Evolutionary conservation across 2,113 vertebrate genomes (phyloP).

Genomic region (Orycteropus afer): DNA sequence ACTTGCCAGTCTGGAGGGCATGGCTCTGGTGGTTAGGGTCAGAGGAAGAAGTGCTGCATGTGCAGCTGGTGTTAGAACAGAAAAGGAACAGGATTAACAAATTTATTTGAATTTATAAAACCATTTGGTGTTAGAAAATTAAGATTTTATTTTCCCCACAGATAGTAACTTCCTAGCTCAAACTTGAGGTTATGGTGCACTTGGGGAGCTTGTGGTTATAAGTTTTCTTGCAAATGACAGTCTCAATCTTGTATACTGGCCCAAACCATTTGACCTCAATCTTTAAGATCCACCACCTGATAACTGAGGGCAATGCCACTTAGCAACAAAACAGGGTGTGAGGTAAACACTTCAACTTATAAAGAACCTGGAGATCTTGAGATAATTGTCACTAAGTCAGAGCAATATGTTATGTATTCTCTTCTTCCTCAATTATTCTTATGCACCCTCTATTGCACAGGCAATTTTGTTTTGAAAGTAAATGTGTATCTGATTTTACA

Average conservation of each 20-base stretch:
- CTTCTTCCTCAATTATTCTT: constrained; percentile 55
- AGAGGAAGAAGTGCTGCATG: neutral
- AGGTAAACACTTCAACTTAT: neutral
- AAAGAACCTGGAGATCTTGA: neutral
- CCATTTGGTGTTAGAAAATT: neutral
- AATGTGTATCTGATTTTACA: constrained; percentile 49
- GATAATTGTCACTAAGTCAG: neutral
- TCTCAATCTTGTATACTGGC: neutral
- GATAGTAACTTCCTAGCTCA: neutral
- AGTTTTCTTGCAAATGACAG: constrained; percentile 6
- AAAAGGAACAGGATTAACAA: neutral
- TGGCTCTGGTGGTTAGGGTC: neutral
- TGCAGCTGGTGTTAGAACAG: neutral
- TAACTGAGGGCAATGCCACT: neutral
- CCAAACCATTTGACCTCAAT: neutral
- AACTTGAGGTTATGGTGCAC: neutral
- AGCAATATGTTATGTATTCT: neutral
- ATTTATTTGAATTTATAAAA: neutral
- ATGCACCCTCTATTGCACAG: constrained; percentile 29
- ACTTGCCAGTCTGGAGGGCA: neutral
- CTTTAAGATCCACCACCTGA: neutral
- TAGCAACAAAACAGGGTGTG: neutral
- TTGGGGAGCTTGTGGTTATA: neutral
- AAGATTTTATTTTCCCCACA: neutral
- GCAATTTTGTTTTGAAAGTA: constrained; percentile 50